Percentiles rank a stretch among this genome's conserved stretches.
These are phyloP conservation scores for Myodes glareolus DNA, from an alignment of 2,113 vertebrate genomes.

Conservation along the genomic window DNA sequence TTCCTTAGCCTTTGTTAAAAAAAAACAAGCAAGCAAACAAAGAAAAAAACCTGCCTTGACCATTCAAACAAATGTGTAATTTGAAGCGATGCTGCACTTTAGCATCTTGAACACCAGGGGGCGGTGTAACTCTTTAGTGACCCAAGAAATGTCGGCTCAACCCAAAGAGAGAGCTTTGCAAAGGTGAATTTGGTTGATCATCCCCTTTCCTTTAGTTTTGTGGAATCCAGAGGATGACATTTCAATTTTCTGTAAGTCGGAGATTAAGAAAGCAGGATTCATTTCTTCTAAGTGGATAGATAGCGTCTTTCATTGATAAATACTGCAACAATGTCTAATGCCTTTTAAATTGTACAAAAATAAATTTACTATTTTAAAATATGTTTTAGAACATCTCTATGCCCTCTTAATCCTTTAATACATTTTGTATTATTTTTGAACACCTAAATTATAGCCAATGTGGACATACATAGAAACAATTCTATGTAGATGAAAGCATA, in stretches of 20 bases:
- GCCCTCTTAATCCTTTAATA: background rate
- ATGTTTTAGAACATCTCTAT: background rate
- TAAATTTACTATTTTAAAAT: background rate
- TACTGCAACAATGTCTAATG: background rate
- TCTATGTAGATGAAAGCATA: background rate
- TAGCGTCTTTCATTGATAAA: background rate
- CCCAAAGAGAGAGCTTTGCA: fast-evolving
- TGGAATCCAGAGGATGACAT: background rate
- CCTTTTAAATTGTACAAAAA: background rate
- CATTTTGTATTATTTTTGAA: background rate
- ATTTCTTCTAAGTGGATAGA: background rate
- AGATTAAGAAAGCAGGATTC: background rate
- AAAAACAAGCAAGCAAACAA: background rate
- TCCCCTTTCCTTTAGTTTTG: background rate
- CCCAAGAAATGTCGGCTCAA: background rate
- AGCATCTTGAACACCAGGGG: conserved; percentile 51
- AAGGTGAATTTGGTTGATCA: background rate
- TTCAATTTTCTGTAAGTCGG: background rate
- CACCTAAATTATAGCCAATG: background rate
- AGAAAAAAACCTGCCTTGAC: background rate
- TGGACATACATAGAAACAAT: background rate
- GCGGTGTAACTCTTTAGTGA: background rate
- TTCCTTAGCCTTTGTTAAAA: background rate
- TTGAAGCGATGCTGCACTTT: background rate
- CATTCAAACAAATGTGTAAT: background rate